A percentile compares a stretch with the other conserved stretches of the same genome.
These are phyloP conservation scores for Numida meleagris DNA, from an alignment of 2,113 vertebrate species.

Conservation along the genomic window DNA sequence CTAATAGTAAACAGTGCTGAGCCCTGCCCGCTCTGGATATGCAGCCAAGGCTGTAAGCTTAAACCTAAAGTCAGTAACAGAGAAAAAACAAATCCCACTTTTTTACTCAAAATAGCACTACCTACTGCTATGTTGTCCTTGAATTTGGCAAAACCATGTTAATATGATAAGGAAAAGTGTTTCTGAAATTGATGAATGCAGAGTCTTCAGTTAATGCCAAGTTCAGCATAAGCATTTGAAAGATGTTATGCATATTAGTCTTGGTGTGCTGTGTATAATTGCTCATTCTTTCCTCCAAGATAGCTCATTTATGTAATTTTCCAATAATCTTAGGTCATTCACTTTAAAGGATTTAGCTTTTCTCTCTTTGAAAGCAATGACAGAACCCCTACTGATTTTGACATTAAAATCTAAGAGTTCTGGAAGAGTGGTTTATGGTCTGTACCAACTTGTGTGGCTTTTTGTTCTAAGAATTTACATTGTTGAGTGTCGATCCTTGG, in stretches of 20 bases:
- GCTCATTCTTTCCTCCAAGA: not conserved
- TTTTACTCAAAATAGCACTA: not conserved
- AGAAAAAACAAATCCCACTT: not conserved
- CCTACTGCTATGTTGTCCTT: not conserved
- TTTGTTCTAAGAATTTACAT: not conserved
- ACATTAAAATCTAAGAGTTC: not conserved
- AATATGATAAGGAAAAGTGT: not conserved
- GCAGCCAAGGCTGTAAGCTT: not conserved
- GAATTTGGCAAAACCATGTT: not conserved
- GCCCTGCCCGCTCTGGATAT: not conserved
- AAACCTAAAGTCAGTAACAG: not conserved
- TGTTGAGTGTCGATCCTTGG: not conserved
- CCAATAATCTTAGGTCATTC: not conserved
- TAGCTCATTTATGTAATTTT: slow-evolving; percentile 12
- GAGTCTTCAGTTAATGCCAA: not conserved
- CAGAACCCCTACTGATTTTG: not conserved
- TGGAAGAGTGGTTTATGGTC: not conserved
- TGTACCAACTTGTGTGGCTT: not conserved
- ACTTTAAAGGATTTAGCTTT: slow-evolving; percentile 10
- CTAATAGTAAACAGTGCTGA: not conserved
- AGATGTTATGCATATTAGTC: slow-evolving; percentile 19
- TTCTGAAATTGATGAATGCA: not conserved
- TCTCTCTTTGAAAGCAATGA: not conserved
- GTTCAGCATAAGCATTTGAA: not conserved
- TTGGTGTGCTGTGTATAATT: not conserved